Evolutionary conservation across 2,888 invertebrate genomes (phyloP), one percentile per base, ranked within the genome.

Genomic region (Tromatobia lineatoria): DNA sequence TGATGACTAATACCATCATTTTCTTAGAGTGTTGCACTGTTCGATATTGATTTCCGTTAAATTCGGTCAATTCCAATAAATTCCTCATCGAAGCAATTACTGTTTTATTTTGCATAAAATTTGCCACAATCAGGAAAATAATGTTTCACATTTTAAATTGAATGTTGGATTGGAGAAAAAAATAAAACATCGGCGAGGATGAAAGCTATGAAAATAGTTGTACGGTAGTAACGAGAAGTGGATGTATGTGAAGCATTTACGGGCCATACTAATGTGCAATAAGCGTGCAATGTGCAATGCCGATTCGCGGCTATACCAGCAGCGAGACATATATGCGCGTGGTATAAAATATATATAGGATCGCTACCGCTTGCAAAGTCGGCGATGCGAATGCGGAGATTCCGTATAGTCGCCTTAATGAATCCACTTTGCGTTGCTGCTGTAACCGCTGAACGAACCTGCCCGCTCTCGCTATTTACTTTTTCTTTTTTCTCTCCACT

Each of bases 351-450:
- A 83, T 83, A 66, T 81, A 82, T 75, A 42, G 64, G 57, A 83
- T 86, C 85, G 91, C 91, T 91, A 91, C 92, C 90, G 89, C 54
- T 54, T 61, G 74, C 67, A 71, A 7, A 76, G 82, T 71, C 25
- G 61, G 80, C 82, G 88, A 90, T 90, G 91, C 90, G 89, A 91
- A 91, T 90, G 88, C 89, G 85, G 73, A 89, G 89, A 92, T 91
- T 91, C 90, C 91, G 87, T 86, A 88, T 87, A 89, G 81, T 88
- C 87, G 83, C 86, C 87, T 90, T 92, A 92, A 92, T 92, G 92
- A 92, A 91, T 92, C 91, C 92, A 92, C 92, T 92, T 92, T 91
- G 90, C 90, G 87, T 88, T 85, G 75, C 67, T 71, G 80, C 80
- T 78, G 67, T 77, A 78, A 73, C 67, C 50, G 73, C 73, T 67